phyloP scores from a whole-genome alignment of 2,113 vertebrate species.

The Poecilia latipinna region DNA sequence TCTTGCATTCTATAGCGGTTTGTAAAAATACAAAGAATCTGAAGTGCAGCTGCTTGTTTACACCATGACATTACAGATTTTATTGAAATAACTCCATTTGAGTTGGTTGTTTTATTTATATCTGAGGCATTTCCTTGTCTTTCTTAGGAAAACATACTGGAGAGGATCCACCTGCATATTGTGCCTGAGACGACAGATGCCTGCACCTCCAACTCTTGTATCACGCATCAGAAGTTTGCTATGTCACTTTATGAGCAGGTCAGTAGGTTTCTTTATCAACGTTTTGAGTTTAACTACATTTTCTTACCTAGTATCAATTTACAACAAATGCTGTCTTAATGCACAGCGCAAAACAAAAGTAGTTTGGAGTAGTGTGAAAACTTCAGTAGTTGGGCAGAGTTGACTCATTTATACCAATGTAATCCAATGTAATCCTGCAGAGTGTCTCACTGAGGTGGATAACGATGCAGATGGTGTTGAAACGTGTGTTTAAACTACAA shows the following conservation, averaged over 20 bases:
- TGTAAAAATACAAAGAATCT: slow-evolving; percentile 28
- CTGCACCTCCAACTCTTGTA: slow-evolving; percentile 96
- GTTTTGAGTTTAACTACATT: not conserved
- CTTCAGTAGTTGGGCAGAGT: too few species aligned
- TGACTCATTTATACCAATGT: too few species aligned
- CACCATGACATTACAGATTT: not conserved
- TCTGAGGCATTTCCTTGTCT: slow-evolving; percentile 2
- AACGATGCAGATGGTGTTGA: too few species aligned
- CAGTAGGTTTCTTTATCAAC: slow-evolving; percentile 7
- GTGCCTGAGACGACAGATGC: slow-evolving; percentile 91
- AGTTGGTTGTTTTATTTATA: not conserved
- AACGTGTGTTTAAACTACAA: too few species aligned
- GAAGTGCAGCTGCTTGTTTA: not conserved
- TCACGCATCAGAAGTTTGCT: slow-evolving; percentile 98
- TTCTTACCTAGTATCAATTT: not conserved
- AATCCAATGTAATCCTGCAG: too few species aligned
- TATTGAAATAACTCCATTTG: not conserved
- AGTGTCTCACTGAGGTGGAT: too few species aligned
- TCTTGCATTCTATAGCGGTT: slow-evolving; percentile 43
- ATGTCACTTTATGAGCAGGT: slow-evolving; percentile 98
- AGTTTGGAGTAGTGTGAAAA: too few species aligned
- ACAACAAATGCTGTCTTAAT: not conserved
- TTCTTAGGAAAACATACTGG: slow-evolving; percentile 92
- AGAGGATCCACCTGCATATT: slow-evolving; percentile 94
- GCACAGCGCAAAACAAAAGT: not conserved